Evolutionary conservation across 2,113 vertebrate species (phyloP).

Genomic region (Mastomys natalensis): DNA sequence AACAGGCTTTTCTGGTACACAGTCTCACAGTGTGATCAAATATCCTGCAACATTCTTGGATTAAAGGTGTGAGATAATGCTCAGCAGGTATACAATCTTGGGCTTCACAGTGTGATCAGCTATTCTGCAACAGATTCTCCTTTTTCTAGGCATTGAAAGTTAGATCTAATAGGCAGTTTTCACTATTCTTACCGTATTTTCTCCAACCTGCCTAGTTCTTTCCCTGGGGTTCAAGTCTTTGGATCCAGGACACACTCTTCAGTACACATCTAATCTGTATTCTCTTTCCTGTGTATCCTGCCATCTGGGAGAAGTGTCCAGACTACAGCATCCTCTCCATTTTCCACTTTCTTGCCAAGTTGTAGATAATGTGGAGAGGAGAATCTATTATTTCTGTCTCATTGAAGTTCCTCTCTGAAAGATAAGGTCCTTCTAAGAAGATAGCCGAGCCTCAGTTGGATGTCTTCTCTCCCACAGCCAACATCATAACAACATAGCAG

Average conservation of each 20-base stretch:
- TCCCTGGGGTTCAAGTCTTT: background rate
- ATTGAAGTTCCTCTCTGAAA: too few relatives aligned
- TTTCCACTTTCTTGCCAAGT: background rate
- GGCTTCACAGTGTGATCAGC: too few relatives aligned
- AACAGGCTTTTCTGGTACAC: too few relatives aligned
- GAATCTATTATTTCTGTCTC: background rate
- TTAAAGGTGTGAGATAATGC: too few relatives aligned
- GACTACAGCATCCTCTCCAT: background rate
- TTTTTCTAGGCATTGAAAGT: background rate
- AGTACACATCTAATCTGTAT: background rate
- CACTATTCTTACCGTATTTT: background rate
- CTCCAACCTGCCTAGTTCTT: background rate
- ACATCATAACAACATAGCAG: background rate
- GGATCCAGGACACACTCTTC: background rate
- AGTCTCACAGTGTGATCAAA: too few relatives aligned
- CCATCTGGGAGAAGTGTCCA: background rate
- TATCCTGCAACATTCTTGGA: too few relatives aligned
- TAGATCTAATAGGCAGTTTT: too few relatives aligned
- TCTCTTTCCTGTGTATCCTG: background rate
- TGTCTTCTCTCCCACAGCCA: background rate
- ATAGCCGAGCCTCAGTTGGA: background rate
- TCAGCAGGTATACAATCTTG: too few relatives aligned
- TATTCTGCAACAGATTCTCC: background rate
- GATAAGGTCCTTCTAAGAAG: background rate
- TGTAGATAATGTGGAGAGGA: background rate